A percentile compares a stretch with the other conserved stretches of the same genome.
These are phyloP conservation scores for Cosmia pyralina DNA, from an alignment of 2,888 invertebrate genomes.

Conservation along the genomic window DNA sequence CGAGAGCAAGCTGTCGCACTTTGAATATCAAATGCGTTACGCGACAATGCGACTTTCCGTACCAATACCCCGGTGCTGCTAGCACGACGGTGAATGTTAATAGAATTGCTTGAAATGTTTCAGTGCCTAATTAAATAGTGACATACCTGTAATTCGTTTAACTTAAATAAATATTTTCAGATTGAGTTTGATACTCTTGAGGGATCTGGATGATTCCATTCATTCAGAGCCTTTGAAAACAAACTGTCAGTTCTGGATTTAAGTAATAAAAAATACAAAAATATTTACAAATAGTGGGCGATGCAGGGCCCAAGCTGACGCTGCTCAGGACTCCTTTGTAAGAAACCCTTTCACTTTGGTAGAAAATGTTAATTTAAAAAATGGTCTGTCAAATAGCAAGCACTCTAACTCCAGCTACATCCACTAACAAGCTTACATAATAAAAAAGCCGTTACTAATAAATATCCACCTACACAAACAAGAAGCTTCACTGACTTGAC, in stretches of 20 bases:
- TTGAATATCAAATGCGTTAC: conserved; percentile 48
- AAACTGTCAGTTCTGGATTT: not conserved
- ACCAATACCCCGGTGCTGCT: conserved; percentile 18
- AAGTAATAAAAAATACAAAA: not conserved
- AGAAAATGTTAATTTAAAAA: not conserved
- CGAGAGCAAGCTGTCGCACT: conserved; percentile 45
- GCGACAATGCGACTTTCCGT: conserved; percentile 31
- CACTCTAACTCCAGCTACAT: too few relatives aligned
- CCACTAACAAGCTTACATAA: too few relatives aligned
- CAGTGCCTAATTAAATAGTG: not conserved
- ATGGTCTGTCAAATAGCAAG: not conserved
- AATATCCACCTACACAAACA: too few relatives aligned
- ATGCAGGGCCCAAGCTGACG: not conserved
- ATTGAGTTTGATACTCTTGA: not conserved
- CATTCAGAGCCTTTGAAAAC: not conserved
- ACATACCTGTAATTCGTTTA: too few relatives aligned
- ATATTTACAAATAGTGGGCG: not conserved
- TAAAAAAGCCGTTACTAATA: too few relatives aligned
- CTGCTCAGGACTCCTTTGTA: not conserved
- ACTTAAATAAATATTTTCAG: too few relatives aligned
- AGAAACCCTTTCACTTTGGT: not conserved
- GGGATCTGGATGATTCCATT: not conserved
- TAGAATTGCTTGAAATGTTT: not conserved
- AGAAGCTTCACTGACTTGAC: too few relatives aligned
- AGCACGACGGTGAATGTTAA: not conserved